A percentile compares a stretch with the other conserved stretches of the same genome.
Conservation (phyloP, 2,888 invertebrate species). For the Ophion costatus region DNA sequence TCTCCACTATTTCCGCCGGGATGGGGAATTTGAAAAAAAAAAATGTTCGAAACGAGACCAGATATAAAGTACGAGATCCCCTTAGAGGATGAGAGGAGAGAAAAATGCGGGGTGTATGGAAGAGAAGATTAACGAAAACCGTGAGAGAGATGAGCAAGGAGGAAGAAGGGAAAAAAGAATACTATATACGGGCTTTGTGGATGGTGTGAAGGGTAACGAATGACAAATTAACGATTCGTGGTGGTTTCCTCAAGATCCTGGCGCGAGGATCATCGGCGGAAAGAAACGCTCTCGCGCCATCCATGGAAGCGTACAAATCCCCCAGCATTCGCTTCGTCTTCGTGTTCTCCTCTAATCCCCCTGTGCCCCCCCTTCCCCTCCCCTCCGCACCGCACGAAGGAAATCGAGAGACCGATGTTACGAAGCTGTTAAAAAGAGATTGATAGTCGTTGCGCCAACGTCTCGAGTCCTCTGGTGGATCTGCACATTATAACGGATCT, state of each 20-base stretch:
- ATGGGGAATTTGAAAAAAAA: background rate
- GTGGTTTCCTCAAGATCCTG: conserved; percentile 69
- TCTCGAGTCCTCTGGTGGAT: conserved; percentile 33
- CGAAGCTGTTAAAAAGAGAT: conserved; percentile 78
- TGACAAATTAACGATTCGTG: conserved; percentile 79
- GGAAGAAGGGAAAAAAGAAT: conserved; percentile 13
- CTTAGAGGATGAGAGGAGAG: background rate
- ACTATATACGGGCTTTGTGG: conserved; percentile 31
- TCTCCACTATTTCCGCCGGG: background rate
- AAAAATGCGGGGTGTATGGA: conserved; percentile 17
- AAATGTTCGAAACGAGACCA: background rate
- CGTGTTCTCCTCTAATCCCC: conserved; percentile 57
- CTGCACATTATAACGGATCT: conserved; percentile 9
- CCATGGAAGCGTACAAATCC: conserved; percentile 70
- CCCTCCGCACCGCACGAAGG: conserved; percentile 29
- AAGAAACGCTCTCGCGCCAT: conserved; percentile 62
- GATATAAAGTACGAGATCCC: background rate
- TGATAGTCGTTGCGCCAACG: conserved; percentile 74
- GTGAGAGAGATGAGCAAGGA: conserved; percentile 14
- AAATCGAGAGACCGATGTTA: conserved; percentile 68
- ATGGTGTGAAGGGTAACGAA: conserved; percentile 64
- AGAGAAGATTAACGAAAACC: conserved; percentile 31
- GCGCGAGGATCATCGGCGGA: conserved; percentile 60
- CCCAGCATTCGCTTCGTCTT: conserved; percentile 60
- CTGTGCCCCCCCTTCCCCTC: conserved; percentile 18